A percentile compares a stretch with the other conserved stretches of the same genome.
These are phyloP conservation scores for Mactromeris polynyma DNA, from an alignment of 2,888 invertebrate genomes.

Conservation along the genomic window DNA sequence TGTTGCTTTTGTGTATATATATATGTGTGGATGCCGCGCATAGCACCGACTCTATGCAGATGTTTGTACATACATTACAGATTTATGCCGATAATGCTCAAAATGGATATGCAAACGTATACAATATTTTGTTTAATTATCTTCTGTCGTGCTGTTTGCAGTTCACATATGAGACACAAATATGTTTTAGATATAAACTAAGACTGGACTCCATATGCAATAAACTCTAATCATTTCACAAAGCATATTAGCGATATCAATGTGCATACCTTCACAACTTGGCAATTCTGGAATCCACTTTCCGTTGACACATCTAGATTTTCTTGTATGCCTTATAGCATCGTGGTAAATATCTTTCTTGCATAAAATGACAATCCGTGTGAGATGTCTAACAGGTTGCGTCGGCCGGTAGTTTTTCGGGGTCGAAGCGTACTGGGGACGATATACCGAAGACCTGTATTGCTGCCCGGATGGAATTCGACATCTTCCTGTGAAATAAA, in stretches of 20 bases:
- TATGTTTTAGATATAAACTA: too few relatives aligned
- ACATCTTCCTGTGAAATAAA: slow-evolving; percentile 14
- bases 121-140: too few relatives aligned
- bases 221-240: too few relatives aligned
- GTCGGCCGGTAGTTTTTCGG: not conserved
- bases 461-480: slow-evolving; percentile 18
- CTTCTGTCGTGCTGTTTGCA: too few relatives aligned
- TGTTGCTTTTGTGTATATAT: too few relatives aligned
- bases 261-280: slow-evolving; percentile 32
- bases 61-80: too few relatives aligned
- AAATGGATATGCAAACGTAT: too few relatives aligned
- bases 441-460: slow-evolving; percentile 27
- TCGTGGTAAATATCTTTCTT: slow-evolving; percentile 41
- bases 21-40: too few relatives aligned
- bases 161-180: too few relatives aligned
- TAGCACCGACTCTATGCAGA: too few relatives aligned
- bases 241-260: not conserved
- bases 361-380: not conserved
- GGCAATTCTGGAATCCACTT: slow-evolving; percentile 44
- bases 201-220: too few relatives aligned
- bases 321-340: not conserved
- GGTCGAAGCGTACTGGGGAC: not conserved
- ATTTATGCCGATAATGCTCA: too few relatives aligned
- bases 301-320: slow-evolving; percentile 23
- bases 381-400: not conserved